A percentile compares a stretch with the other conserved stretches of the same genome.
These are phyloP conservation scores for Exocentrus adspersus DNA, from an alignment of 2,888 invertebrate species.

Conservation along the genomic window DNA sequence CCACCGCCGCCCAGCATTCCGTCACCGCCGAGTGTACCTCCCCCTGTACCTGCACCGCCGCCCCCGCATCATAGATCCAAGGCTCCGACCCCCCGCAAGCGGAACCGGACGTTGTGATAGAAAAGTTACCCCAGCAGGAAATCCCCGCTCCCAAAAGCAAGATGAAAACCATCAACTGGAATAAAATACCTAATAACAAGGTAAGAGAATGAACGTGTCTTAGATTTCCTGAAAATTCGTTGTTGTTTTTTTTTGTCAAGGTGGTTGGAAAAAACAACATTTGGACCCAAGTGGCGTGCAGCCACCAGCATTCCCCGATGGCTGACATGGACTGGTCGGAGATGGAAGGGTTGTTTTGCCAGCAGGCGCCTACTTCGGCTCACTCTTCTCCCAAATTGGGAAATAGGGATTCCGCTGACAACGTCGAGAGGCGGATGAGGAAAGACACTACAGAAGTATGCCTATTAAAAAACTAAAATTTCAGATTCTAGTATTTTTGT, in stretches of 20 bases:
- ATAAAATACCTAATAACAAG: conserved; percentile 92
- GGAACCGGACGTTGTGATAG: conserved; percentile 60
- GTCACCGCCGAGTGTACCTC: conserved; percentile 59
- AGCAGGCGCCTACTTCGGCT: conserved; percentile 74
- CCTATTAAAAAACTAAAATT: too few species aligned
- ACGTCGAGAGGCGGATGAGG: conserved; percentile 71
- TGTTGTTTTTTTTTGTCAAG: conserved; percentile 58
- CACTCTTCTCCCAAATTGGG: conserved; percentile 68
- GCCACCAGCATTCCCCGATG: conserved; percentile 85
- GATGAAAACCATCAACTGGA: conserved; percentile 99
- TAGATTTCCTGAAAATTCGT: too few species aligned
- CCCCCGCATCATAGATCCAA: conserved; percentile 52
- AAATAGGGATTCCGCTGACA: conserved; percentile 61
- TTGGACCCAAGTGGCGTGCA: conserved; percentile 90
- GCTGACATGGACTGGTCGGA: conserved; percentile 91
- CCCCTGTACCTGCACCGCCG: conserved; percentile 62
- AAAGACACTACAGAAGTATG: conserved; percentile 82
- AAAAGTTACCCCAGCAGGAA: conserved; percentile 86
- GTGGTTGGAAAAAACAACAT: conserved; percentile 91
- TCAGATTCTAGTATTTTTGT: too few species aligned
- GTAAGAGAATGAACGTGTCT: conserved; percentile 59
- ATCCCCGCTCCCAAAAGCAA: conserved; percentile 94
- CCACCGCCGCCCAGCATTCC: conserved; percentile 52
- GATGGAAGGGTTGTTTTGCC: conserved; percentile 94
- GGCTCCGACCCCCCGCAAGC: conserved; percentile 45